A percentile compares a stretch with the other conserved stretches of the same genome.
Evolutionary conservation across 2,113 vertebrate genomes (phyloP).

Genomic region (Tragelaphus scriptus): DNA sequence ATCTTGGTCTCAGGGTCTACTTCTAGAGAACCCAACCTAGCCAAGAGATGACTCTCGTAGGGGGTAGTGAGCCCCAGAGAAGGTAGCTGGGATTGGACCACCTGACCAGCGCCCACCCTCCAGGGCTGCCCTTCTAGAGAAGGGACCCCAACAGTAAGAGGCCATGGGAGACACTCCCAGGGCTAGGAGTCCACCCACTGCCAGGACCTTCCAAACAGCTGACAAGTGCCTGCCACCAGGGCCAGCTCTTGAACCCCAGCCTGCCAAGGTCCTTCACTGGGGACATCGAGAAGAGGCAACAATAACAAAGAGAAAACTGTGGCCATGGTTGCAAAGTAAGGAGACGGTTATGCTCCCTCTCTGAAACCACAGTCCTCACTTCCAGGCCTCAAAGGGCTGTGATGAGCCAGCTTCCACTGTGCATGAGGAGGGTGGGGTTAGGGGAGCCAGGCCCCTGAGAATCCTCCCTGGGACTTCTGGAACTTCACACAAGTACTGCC

Average conservation of each 20-base stretch:
- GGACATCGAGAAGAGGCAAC: background rate
- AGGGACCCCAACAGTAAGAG: background rate
- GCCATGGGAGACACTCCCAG: background rate
- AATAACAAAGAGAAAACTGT: background rate
- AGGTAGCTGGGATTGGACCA: background rate
- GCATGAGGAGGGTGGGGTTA: fast-evolving
- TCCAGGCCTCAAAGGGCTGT: background rate
- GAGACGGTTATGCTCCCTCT: background rate
- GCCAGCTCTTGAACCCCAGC: background rate
- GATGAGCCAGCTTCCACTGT: background rate
- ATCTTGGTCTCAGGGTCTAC: background rate
- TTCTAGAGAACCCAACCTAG: background rate
- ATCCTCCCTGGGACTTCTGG: background rate
- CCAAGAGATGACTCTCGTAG: background rate
- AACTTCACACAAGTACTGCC: background rate
- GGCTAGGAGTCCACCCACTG: background rate
- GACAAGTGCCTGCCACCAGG: background rate
- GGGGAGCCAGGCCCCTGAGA: background rate
- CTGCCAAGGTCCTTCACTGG: background rate
- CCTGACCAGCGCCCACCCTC: background rate
- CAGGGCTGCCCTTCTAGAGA: background rate
- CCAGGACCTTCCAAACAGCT: background rate
- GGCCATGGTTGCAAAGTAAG: background rate
- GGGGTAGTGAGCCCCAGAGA: background rate
- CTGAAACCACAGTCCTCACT: background rate